Evolutionary conservation across 2,888 invertebrate species (phyloP).

Genomic region (Phyllotreta striolata): DNA sequence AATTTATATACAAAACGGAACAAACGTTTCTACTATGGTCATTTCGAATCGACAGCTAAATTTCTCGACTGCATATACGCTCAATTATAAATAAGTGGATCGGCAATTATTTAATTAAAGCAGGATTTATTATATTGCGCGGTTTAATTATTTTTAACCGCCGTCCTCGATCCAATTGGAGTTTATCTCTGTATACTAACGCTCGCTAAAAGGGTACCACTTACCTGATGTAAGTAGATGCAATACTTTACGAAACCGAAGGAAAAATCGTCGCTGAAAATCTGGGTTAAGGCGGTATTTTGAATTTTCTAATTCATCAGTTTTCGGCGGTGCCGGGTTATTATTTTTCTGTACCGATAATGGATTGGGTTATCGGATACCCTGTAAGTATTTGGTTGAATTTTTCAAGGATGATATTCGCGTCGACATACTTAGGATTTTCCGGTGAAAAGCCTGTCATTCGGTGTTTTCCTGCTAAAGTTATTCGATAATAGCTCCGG

Average conservation of each 20-base stretch:
- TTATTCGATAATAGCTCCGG: too few relatives aligned
- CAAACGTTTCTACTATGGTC: slow-evolving; percentile 4
- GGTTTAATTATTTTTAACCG: slow-evolving; percentile 36
- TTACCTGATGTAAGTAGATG: neutral
- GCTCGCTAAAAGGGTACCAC: neutral
- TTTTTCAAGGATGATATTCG: too few relatives aligned
- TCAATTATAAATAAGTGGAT: slow-evolving; percentile 40
- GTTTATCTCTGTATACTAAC: slow-evolving; percentile 38
- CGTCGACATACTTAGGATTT: too few relatives aligned
- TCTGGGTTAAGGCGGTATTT: neutral
- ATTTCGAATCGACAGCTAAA: neutral
- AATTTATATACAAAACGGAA: slow-evolving; percentile 19
- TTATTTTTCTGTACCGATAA: too few relatives aligned
- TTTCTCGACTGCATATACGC: slow-evolving; percentile 33
- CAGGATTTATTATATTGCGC: slow-evolving; percentile 38
- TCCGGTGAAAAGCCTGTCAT: too few relatives aligned
- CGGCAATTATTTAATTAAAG: slow-evolving; percentile 39
- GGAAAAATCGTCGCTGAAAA: slow-evolving; percentile 1
- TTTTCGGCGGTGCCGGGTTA: too few relatives aligned
- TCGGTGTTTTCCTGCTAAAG: too few relatives aligned
- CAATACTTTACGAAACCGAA: slow-evolving; percentile 10
- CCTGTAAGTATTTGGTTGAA: too few relatives aligned
- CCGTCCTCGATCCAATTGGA: slow-evolving; percentile 43
- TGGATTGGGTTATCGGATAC: too few relatives aligned
- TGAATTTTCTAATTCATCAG: slow-evolving; percentile 6